Conservation (phyloP, 2,888 invertebrate species). For the Plemyria rubiginata region DNA sequence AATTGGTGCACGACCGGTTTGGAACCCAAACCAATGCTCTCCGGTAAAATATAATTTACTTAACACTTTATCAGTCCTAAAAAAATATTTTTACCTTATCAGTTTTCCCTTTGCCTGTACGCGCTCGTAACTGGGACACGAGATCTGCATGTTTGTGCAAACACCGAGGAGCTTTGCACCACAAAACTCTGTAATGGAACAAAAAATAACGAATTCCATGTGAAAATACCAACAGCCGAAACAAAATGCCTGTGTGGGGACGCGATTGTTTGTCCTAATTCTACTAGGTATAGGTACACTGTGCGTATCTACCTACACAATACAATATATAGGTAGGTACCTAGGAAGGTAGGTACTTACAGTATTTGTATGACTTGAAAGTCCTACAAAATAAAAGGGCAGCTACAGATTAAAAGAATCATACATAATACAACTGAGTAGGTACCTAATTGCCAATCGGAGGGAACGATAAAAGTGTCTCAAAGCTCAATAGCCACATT, state of each 20-base stretch:
- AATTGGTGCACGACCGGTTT: too few species aligned
- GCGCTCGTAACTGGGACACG: slow-evolving; percentile 41
- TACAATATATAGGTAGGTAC: too few species aligned
- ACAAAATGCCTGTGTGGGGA: slow-evolving; percentile 22
- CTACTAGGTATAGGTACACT: neutral
- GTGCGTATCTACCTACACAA: too few species aligned
- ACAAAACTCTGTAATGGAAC: slow-evolving; percentile 43
- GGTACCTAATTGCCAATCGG: too few species aligned
- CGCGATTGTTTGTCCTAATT: neutral
- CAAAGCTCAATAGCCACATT: too few species aligned
- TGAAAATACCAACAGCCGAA: slow-evolving; percentile 22
- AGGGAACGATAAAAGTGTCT: too few species aligned
- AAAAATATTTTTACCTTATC: neutral
- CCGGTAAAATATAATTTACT: neutral
- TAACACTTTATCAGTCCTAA: neutral
- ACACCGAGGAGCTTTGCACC: slow-evolving; percentile 40
- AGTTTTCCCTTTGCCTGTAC: slow-evolving; percentile 30
- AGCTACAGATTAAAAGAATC: too few species aligned
- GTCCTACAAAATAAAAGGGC: too few species aligned
- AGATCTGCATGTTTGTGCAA: slow-evolving; percentile 47
- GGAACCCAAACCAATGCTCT: too few species aligned
- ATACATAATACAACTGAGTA: too few species aligned
- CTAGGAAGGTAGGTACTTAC: too few species aligned
- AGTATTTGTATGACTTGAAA: too few species aligned
- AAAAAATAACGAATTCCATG: slow-evolving; percentile 39